A percentile compares a stretch with the other conserved stretches of the same genome.
phyloP scores from a whole-genome alignment of 2,888 invertebrate species.

The Carpatolechia fugitivella region DNA sequence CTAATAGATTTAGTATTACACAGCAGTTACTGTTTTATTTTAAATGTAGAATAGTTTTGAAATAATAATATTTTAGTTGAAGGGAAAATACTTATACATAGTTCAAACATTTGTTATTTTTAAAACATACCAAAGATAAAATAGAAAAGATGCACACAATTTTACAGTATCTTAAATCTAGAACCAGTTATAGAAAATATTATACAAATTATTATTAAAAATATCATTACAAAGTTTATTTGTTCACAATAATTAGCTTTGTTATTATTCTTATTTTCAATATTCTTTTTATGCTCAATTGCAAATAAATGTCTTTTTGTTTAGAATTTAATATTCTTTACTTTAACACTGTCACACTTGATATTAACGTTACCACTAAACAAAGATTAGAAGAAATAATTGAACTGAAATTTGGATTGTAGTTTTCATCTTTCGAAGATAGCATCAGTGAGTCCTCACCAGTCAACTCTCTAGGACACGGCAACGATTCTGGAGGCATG shows the following conservation, averaged over 20 bases:
- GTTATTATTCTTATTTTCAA: too few relatives aligned
- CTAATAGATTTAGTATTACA: too few relatives aligned
- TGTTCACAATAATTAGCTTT: not conserved
- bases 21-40: too few relatives aligned
- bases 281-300: too few relatives aligned
- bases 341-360: not conserved
- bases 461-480: constrained; percentile 49
- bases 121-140: too few relatives aligned
- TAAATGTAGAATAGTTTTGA: too few relatives aligned
- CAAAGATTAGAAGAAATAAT: constrained; percentile 41
- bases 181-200: not conserved
- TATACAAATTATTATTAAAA: not conserved
- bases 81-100: too few relatives aligned
- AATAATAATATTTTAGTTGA: too few relatives aligned
- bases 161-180: not conserved
- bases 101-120: too few relatives aligned
- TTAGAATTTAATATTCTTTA: not conserved
- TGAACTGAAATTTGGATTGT: constrained; percentile 50
- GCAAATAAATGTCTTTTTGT: not conserved
- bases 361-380: constrained; percentile 33
- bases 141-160: not conserved
- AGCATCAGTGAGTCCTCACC: constrained; percentile 69
- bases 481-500: constrained; percentile 51
- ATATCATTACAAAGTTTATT: not conserved
- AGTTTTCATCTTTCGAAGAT: constrained; percentile 65